phyloP scores from a whole-genome alignment of 2,888 invertebrate genomes.

The Apoda limacodes region DNA sequence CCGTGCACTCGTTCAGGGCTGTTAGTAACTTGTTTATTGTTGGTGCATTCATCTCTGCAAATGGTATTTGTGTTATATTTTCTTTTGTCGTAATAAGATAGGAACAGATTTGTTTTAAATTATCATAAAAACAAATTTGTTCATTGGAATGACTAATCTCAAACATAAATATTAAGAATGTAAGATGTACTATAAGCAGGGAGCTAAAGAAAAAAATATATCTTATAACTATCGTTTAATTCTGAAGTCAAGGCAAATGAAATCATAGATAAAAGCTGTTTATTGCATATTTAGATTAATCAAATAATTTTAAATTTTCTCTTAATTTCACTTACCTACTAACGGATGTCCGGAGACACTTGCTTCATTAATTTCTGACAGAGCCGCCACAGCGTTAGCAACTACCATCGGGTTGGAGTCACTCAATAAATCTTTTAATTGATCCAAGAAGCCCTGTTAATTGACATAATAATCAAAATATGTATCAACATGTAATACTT shows the following conservation, averaged over 20 bases:
- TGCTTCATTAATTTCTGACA: conserved; percentile 98
- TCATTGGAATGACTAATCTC: no score
- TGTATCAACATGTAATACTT: neutral
- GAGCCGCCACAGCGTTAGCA: conserved; percentile 98
- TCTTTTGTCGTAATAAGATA: no score
- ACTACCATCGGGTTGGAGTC: conserved; percentile 99
- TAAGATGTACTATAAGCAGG: no score
- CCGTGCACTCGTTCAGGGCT: conserved; percentile 98
- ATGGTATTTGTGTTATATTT: no score
- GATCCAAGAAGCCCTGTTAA: conserved; percentile 96
- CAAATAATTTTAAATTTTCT: neutral
- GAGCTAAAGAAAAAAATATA: no score
- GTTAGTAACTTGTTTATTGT: conserved; percentile 98
- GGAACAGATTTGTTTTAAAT: no score
- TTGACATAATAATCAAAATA: neutral
- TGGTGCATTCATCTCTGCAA: conserved; percentile 96
- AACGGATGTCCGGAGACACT: conserved; percentile 94
- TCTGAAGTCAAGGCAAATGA: no score
- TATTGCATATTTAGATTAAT: neutral
- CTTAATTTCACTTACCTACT: conserved; percentile 69
- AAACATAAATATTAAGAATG: no score
- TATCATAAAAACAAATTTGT: no score
- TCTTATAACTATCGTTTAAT: no score
- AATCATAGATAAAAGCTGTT: no score
- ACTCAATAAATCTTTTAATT: conserved; percentile 94